Percentiles rank a stretch among this genome's conserved stretches.
Evolutionary conservation across 2,888 invertebrate species (phyloP).

Genomic region (Leptinotarsa peninsularis): DNA sequence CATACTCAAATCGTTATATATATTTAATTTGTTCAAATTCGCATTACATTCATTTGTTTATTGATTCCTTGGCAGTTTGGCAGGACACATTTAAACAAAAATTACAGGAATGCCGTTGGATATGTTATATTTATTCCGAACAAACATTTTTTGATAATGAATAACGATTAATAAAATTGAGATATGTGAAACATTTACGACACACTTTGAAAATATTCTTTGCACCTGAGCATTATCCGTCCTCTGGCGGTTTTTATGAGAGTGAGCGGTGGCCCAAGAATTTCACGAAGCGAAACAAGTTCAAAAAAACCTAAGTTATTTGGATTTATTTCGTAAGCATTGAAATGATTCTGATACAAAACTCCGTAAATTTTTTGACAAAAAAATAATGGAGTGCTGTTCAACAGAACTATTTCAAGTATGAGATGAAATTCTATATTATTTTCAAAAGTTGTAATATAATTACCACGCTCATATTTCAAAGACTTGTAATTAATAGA

Average conservation of each 20-base stretch:
- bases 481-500: constrained; percentile 3
- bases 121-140: neutral
- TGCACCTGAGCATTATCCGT: constrained; percentile 12
- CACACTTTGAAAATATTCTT: constrained; percentile 20
- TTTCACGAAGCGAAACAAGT: constrained; percentile 10
- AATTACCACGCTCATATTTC: neutral
- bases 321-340: constrained; percentile 4
- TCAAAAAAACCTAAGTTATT: constrained; percentile 23
- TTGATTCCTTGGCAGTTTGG: no score
- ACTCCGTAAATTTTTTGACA: constrained; percentile 14
- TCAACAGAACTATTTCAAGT: constrained; percentile 6
- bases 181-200: no score
- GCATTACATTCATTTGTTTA: no score
- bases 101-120: neutral
- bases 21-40: no score
- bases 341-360: constrained; percentile 2
- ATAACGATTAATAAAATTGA: no score
- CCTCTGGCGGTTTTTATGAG: constrained; percentile 29
- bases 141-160: neutral
- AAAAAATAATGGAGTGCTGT: constrained; percentile 19
- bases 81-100: neutral
- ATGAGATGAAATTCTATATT: constrained; percentile 22
- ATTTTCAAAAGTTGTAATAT: constrained; percentile 6
- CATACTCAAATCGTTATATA: no score
- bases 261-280: constrained; percentile 18